These are phyloP conservation scores for Temnothorax unifasciatus DNA, from an alignment of 2,888 invertebrate genomes.

Conservation along the genomic window DNA sequence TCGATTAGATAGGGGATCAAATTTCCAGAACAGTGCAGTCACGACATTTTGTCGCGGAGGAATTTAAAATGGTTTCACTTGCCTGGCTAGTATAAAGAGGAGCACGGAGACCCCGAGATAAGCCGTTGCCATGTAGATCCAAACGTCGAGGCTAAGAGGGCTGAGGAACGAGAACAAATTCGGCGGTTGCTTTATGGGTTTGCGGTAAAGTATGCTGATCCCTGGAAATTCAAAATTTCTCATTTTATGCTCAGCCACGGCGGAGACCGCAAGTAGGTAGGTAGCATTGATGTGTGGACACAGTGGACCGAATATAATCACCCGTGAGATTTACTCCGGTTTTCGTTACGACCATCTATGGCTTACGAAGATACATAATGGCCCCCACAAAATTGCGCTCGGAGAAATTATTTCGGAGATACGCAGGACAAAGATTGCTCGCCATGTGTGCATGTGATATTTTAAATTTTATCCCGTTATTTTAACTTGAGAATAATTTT, in stretches of 20 bases:
- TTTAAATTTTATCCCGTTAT: constrained; percentile 19
- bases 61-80: constrained; percentile 77
- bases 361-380: constrained; percentile 35
- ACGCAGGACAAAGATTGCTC: not conserved
- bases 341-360: constrained; percentile 28
- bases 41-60: constrained; percentile 59
- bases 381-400: constrained; percentile 12
- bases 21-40: constrained; percentile 33
- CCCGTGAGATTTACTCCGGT: constrained; percentile 39
- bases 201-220: constrained; percentile 88
- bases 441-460: too few relatives aligned
- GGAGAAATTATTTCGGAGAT: constrained; percentile 42
- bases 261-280: constrained; percentile 15
- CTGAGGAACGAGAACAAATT: constrained; percentile 91
- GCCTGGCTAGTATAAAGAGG: constrained; percentile 89
- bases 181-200: constrained; percentile 89
- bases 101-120: constrained; percentile 89
- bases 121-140: constrained; percentile 90
- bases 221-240: constrained; percentile 84
- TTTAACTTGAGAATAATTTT: constrained; percentile 11
- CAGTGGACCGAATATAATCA: constrained; percentile 45
- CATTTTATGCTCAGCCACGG: constrained; percentile 48
- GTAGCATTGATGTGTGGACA: constrained; percentile 54
- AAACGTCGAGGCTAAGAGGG: constrained; percentile 89
- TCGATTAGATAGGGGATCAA: constrained; percentile 37